These are phyloP conservation scores for Galeopterus variegatus DNA, from an alignment of 2,113 vertebrate species.

Conservation along the genomic window DNA sequence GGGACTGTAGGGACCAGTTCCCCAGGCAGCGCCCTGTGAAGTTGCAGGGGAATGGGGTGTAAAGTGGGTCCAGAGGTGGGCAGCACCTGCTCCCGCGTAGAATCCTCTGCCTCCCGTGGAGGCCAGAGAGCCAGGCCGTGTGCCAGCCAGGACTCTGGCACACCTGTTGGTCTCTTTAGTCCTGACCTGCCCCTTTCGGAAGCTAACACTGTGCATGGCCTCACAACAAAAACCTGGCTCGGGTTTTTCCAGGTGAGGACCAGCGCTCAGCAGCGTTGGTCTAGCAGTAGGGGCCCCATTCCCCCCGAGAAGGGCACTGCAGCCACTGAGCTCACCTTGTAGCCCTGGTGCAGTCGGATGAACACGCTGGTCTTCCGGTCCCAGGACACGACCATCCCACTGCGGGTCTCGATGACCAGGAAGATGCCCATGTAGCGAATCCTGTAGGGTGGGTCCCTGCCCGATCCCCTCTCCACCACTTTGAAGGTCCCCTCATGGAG, in stretches of 20 bases:
- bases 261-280: not conserved
- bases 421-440: conserved; percentile 91
- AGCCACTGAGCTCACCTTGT: conserved; percentile 87
- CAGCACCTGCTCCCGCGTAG: accelerated
- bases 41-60: not conserved
- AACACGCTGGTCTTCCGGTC: conserved; percentile 93
- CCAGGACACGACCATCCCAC: conserved; percentile 93
- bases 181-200: not conserved
- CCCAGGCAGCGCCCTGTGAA: not conserved
- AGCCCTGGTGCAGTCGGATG: conserved; percentile 91
- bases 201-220: accelerated
- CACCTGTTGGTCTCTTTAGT: accelerated
- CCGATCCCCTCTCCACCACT: conserved; percentile 83
- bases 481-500: conserved; percentile 89
- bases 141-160: too few relatives aligned
- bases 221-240: too few relatives aligned
- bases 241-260: too few relatives aligned
- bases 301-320: too few relatives aligned
- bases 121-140: too few relatives aligned
- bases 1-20: not conserved
- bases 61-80: not conserved
- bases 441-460: conserved; percentile 85
- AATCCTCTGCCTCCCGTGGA: too few relatives aligned
- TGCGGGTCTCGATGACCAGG: conserved; percentile 90
- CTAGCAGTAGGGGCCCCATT: too few relatives aligned